Evolutionary conservation across 2,888 invertebrate genomes (phyloP).

Genomic region (Lumbricus terrestris): DNA sequence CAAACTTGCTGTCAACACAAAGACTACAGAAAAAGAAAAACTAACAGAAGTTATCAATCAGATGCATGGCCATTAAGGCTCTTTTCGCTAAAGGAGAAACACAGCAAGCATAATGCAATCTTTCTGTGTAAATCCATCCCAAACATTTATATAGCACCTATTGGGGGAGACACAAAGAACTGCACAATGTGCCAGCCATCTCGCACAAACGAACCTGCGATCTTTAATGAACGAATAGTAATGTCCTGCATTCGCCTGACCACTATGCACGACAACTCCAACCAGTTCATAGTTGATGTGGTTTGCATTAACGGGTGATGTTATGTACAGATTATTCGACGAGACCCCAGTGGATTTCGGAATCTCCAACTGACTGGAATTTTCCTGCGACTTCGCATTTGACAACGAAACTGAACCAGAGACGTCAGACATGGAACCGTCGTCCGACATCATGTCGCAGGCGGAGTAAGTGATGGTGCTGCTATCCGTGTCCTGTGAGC

Average conservation of each 20-base stretch:
- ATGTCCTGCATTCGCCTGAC: conserved; percentile 64
- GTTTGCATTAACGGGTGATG: conserved; percentile 34
- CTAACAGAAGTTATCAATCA: background rate
- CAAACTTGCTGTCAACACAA: background rate
- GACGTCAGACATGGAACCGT: background rate
- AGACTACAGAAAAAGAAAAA: background rate
- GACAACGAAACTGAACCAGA: background rate
- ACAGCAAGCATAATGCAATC: background rate
- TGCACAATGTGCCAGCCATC: no score
- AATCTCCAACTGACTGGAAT: background rate
- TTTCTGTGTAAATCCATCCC: background rate
- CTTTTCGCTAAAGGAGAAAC: background rate
- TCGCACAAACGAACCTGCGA: conserved; percentile 51
- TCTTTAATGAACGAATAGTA: conserved; percentile 64
- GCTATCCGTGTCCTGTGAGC: background rate
- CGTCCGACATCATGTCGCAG: conserved; percentile 7
- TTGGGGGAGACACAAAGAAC: no score
- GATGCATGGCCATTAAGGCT: background rate
- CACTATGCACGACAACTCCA: conserved; percentile 64
- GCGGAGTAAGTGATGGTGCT: background rate
- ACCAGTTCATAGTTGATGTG: conserved; percentile 62
- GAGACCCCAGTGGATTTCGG: background rate
- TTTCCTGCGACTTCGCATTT: background rate
- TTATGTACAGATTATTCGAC: background rate
- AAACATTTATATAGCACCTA: background rate